Evolutionary conservation across 2,888 invertebrate species (phyloP).

Genomic region (Flexamia atlantica): DNA sequence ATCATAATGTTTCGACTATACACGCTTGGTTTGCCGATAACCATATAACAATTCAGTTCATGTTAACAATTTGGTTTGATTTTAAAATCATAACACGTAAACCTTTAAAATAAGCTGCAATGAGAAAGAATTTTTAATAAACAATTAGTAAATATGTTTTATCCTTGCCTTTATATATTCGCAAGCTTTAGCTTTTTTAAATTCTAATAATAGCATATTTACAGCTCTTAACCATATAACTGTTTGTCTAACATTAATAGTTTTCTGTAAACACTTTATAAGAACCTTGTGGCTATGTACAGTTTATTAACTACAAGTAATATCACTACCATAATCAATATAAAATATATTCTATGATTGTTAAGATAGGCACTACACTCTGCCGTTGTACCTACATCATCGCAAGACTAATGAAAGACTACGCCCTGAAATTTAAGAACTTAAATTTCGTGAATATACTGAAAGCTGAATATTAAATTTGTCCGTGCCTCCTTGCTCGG

Average conservation of each 20-base stretch:
- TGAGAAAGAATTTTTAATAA: too few species aligned
- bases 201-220: neutral
- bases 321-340: constrained; percentile 29
- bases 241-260: constrained; percentile 12
- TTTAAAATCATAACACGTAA: too few species aligned
- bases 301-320: neutral
- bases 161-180: too few species aligned
- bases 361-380: constrained; percentile 23
- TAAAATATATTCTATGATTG: constrained; percentile 43
- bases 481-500: too few species aligned
- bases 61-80: too few species aligned
- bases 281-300: neutral
- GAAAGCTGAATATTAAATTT: neutral
- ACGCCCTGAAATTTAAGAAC: constrained; percentile 10
- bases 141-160: too few species aligned
- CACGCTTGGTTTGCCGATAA: too few species aligned
- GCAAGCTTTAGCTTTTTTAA: too few species aligned
- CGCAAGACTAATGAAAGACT: constrained; percentile 33
- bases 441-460: neutral
- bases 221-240: neutral
- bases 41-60: too few species aligned
- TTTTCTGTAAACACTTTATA: constrained; percentile 1
- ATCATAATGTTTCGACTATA: too few species aligned
- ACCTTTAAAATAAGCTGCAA: too few species aligned
- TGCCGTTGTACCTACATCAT: constrained; percentile 25